A percentile compares a stretch with the other conserved stretches of the same genome.
Evolutionary conservation across 2,888 invertebrate genomes (phyloP).

Genomic region (Scaptomyza flava): DNA sequence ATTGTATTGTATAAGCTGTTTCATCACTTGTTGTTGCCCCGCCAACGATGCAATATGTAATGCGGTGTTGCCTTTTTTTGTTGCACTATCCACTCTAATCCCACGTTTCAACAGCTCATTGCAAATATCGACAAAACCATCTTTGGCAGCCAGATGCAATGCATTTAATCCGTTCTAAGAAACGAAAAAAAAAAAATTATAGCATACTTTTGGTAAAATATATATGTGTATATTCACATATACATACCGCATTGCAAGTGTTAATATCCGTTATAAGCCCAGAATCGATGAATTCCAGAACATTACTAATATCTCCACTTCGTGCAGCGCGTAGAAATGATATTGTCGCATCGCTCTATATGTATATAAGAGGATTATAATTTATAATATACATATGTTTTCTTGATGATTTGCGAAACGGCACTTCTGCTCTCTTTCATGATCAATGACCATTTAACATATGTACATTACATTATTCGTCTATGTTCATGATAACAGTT

Average conservation of each 20-base stretch:
- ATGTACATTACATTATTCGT: too few species aligned
- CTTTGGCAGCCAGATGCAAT: slow-evolving; percentile 98
- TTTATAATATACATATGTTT: too few species aligned
- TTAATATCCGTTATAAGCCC: slow-evolving; percentile 97
- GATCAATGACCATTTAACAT: too few species aligned
- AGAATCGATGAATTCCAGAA: slow-evolving; percentile 95
- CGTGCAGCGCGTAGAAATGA: slow-evolving; percentile 98
- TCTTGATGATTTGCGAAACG: too few species aligned
- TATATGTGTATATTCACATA: not conserved
- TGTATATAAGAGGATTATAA: too few species aligned
- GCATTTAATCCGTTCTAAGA: slow-evolving; percentile 97
- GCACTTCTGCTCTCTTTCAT: too few species aligned
- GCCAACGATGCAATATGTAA: slow-evolving; percentile 99
- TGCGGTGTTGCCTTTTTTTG: slow-evolving; percentile 98
- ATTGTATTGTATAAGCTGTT: slow-evolving; percentile 94
- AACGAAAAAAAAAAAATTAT: not conserved
- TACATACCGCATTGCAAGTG: slow-evolving; percentile 96
- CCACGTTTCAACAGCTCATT: slow-evolving; percentile 95
- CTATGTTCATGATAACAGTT: too few species aligned
- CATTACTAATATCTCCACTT: slow-evolving; percentile 97
- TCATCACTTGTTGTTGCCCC: slow-evolving; percentile 97
- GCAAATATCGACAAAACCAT: slow-evolving; percentile 97
- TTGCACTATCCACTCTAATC: slow-evolving; percentile 97
- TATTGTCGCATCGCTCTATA: slow-evolving; percentile 93
- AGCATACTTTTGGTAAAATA: not conserved